Percentiles rank a stretch among this genome's conserved stretches.
phyloP scores from a whole-genome alignment of 2,113 vertebrate genomes.

The Suncus etruscus region DNA sequence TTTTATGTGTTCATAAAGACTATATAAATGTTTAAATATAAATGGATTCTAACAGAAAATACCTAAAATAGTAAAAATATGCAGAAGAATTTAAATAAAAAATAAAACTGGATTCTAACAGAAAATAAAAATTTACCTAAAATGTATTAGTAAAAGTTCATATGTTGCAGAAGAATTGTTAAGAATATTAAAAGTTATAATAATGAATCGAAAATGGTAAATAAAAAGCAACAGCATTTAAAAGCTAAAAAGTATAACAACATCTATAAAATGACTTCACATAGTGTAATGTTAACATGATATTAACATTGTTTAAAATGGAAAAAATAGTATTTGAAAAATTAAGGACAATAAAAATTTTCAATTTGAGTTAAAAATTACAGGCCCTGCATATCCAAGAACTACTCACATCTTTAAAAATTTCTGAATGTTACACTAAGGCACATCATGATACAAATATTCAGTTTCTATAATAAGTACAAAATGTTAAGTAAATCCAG shows the following conservation, averaged over 20 bases:
- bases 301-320: no score
- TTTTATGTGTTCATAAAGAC: slow-evolving; percentile 10
- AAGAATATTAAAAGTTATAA: not conserved
- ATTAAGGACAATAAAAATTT: not conserved
- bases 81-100: slow-evolving; percentile 14
- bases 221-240: not conserved
- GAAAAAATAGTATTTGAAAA: not conserved
- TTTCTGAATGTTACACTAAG: not conserved
- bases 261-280: not conserved
- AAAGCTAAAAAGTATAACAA: not conserved
- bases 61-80: not conserved
- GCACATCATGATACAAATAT: not conserved
- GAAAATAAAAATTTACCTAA: not conserved
- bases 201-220: slow-evolving; percentile 5
- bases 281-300: not conserved
- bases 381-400: not conserved
- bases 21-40: not conserved
- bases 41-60: not conserved
- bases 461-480: not conserved
- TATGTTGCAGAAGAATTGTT: not conserved
- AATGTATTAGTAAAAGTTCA: not conserved
- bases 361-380: not conserved
- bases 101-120: no score
- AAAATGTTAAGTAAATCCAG: not conserved
- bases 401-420: not conserved